Evolutionary conservation across 2,888 invertebrate species (phyloP).

Genomic region (Acleris literana): DNA sequence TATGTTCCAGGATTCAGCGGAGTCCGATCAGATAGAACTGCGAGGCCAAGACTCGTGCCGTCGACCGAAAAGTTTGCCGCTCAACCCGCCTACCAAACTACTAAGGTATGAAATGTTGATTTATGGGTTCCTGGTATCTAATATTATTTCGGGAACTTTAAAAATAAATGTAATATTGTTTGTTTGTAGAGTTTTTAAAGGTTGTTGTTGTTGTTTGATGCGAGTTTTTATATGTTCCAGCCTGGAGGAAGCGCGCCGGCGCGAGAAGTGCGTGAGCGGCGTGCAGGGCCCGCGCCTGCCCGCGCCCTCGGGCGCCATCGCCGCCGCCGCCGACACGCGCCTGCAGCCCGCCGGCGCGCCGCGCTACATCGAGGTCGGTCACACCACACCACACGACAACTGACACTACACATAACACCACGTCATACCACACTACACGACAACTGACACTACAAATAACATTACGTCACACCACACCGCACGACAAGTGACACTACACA

Average conservation of each 20-base stretch:
- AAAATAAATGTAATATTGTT: too few relatives aligned
- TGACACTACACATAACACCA: too few relatives aligned
- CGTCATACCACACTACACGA: too few relatives aligned
- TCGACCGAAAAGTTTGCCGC: slow-evolving; percentile 95
- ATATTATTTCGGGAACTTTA: too few relatives aligned
- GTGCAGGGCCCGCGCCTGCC: slow-evolving; percentile 40
- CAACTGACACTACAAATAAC: too few relatives aligned
- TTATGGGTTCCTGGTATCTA: too few relatives aligned
- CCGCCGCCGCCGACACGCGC: slow-evolving; percentile 57
- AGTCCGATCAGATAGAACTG: slow-evolving; percentile 57
- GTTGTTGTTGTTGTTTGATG: too few relatives aligned
- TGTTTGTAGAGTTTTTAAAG: too few relatives aligned
- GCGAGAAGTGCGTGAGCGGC: slow-evolving; percentile 51
- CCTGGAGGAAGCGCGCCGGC: slow-evolving; percentile 73
- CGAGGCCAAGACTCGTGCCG: slow-evolving; percentile 74
- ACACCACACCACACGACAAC: too few relatives aligned
- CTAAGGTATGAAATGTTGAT: slow-evolving; percentile 83
- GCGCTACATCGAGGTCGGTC: slow-evolving; percentile 88
- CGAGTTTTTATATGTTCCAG: slow-evolving; percentile 52
- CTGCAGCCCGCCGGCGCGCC: slow-evolving; percentile 75
- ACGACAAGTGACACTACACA: too few relatives aligned
- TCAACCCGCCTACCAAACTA: slow-evolving; percentile 94
- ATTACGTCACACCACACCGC: too few relatives aligned
- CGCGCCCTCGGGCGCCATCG: slow-evolving; percentile 53
- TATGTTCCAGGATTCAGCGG: slow-evolving; percentile 53